Evolutionary conservation across 2,113 vertebrate species (phyloP), one percentile per base, ranked within the genome.

Genomic region (Amphilophus citrinellus): DNA sequence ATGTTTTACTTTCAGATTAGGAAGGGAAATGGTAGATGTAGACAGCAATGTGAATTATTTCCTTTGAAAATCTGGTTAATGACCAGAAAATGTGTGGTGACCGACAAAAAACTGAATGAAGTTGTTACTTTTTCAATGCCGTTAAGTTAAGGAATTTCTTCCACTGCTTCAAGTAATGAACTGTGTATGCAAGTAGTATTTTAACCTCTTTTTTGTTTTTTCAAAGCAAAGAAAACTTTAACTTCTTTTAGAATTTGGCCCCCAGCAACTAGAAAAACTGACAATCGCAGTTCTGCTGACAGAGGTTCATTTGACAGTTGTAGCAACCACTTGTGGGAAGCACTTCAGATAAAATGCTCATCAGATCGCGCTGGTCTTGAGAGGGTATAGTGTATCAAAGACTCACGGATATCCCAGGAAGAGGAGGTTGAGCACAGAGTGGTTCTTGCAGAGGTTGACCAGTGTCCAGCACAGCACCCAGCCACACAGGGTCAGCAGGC

Each of bases 321-420:
- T 53, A 24, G 24, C 17, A 53, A 50, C 66, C 9, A 71, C 11
- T 32, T 53, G 15, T 53, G 10, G 17, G 66, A 73, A 73, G 66
- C 44, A 73, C 17, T n/a, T 32, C 44, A 73, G 44, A 53, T 73
- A 53, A 73, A 73, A 44, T 3, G 2, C 66, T 53, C 53, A 73
- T 73, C 44, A 32, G 44, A 73, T 53, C 66, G 50, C 66, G 13
- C n/a, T 58, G 58, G 35, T 13, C 63, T 88, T 76, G 18, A 17
- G 15, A n/a, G n/a, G 27, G 30, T 11, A 4, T 7, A 30, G 11
- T 8, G 35, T 7, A 27, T 24, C 0, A 78, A 20, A 73, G 86
- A 98, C 98, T 99, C 94, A 99, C 98, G 98, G 98, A 93, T 99
- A 99, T 92, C 98, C 98, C 91, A 99, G 96, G 95, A 99, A 99